phyloP scores from a whole-genome alignment of 2,888 invertebrate genomes.

The Ditula angustiorana region DNA sequence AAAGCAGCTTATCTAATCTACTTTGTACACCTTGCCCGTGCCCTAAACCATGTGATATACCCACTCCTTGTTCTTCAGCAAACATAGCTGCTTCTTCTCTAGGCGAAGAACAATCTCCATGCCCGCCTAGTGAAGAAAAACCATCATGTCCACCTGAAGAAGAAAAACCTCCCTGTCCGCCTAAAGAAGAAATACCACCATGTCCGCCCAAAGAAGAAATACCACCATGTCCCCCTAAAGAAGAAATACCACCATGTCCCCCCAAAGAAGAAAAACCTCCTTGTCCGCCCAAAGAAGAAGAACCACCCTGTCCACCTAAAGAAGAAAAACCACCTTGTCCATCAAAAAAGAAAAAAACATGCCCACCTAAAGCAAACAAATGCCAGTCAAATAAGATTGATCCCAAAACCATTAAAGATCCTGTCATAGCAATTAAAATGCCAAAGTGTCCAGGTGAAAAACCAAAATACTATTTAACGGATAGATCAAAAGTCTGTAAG shows the following conservation, averaged over 20 bases:
- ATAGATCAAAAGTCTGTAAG: constrained; percentile 40
- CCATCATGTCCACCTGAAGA: neutral
- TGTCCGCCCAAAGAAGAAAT: neutral
- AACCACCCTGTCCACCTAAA: neutral
- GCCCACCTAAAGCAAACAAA: neutral
- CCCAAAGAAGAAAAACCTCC: neutral
- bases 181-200: neutral
- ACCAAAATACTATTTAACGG: constrained; percentile 43
- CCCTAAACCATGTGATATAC: neutral
- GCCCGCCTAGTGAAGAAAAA: neutral
- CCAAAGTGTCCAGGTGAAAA: constrained; percentile 44
- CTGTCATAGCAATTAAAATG: constrained; percentile 43
- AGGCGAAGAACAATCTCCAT: no score
- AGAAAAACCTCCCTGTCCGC: neutral
- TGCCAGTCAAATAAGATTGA: neutral
- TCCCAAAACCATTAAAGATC: neutral
- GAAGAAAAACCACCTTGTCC: neutral
- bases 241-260: neutral
- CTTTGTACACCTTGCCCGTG: neutral
- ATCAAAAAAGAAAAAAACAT: neutral
- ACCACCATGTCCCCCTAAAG: neutral
- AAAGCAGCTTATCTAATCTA: neutral
- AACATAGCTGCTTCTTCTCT: no score
- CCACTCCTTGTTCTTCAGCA: neutral
- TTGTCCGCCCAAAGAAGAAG: neutral